Evolutionary conservation across 2,888 invertebrate species (phyloP).

Genomic region (Agonopterix subpropinquella): DNA sequence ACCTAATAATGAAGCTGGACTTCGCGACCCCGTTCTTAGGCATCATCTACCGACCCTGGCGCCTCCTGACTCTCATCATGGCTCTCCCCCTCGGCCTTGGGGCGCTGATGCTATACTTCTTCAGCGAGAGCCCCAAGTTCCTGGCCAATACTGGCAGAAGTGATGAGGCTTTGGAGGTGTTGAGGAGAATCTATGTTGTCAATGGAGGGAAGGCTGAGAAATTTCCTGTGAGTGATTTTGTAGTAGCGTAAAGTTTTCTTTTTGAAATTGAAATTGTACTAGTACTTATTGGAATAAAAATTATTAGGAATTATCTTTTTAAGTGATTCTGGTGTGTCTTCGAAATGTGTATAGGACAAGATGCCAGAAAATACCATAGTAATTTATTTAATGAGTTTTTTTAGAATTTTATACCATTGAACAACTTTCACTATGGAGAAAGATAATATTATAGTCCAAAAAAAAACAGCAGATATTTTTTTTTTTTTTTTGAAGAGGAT

Average conservation of each 20-base stretch:
- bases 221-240: constrained; percentile 42
- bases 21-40: constrained; percentile 45
- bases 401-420: too few species aligned
- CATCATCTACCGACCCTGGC: constrained; percentile 53
- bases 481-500: too few species aligned
- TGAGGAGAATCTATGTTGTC: constrained; percentile 73
- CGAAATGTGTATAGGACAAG: too few species aligned
- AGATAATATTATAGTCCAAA: too few species aligned
- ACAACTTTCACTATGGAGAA: too few species aligned
- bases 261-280: too few species aligned
- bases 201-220: constrained; percentile 60
- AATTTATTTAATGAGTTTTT: too few species aligned
- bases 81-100: constrained; percentile 78
- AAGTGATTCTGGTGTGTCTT: too few species aligned
- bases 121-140: constrained; percentile 86
- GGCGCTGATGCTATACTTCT: constrained; percentile 72
- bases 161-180: constrained; percentile 76
- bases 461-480: too few species aligned
- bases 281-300: too few species aligned
- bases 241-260: not conserved
- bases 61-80: constrained; percentile 60
- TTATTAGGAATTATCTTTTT: too few species aligned
- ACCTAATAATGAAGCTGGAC: constrained; percentile 51
- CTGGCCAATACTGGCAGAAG: constrained; percentile 78
- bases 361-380: too few species aligned